Base-by-base conservation (phyloP, 2,888 invertebrate species). In the Prosopocoilus inquinatus region DNA sequence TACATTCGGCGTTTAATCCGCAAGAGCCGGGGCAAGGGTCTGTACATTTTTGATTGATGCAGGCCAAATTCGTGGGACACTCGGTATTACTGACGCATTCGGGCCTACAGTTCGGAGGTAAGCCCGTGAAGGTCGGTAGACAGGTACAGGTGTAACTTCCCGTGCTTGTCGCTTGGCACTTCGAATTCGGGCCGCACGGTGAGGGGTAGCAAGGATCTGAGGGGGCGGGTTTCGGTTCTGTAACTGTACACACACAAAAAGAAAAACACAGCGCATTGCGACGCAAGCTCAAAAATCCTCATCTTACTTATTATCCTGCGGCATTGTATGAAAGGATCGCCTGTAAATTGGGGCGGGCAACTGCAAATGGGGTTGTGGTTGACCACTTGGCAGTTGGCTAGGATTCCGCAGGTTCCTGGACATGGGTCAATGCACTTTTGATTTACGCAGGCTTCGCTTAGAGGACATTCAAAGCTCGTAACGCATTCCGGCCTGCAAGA, bases 1-100 rank as follows among this genome's bases (percentile, higher is more conserved):
- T 83, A 70, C 90, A 90, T 63, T 82, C 79, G 20, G 90, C 87
- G 59, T 86, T 85, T 13, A 83, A 78, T 3, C 89, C 90, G 70
- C 90, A 90, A 9, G 87, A 87, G 57, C 88, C 89, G 43, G 85
- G 84, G 64, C 90, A 90, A 33, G 89, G 89, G 71, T 90, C 87
- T 36, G 82, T 80, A 67, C 90, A 90, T 68, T 84, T 84, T 55
- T 85, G 84, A 66, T 87, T 86, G 59, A 87, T 82, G 64, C 90
- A 90, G 11, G 88, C 85, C 66, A 84, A 79, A 64, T 83, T 81
- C 41, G 86, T 80, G 53, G 84, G 76, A 71, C 90, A 90, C 66
- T 90, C 90, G 9, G 86, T 83, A 66, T 88, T 89, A 46, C 85
- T 83, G 0, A 86, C 83, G 69, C 90, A 90, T 76, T 90, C 90